phyloP scores from a whole-genome alignment of 2,888 invertebrate genomes.

The Drosophila hamatofila region DNA sequence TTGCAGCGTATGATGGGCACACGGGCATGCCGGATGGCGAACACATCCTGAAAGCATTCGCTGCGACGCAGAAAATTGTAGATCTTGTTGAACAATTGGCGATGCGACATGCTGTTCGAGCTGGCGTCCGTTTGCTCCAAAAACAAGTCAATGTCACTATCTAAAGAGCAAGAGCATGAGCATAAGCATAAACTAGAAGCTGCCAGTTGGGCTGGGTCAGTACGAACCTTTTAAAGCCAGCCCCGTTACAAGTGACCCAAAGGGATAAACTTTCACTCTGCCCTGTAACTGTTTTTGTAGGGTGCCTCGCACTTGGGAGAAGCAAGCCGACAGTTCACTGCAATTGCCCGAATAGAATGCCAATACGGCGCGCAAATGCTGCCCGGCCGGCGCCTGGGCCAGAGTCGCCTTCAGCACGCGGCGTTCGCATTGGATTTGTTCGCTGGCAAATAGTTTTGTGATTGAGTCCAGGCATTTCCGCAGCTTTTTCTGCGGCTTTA shows the following conservation, averaged over 20 bases:
- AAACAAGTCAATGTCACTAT: slow-evolving; percentile 91
- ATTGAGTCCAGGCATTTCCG: slow-evolving; percentile 63
- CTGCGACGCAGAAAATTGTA: slow-evolving; percentile 85
- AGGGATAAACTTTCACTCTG: slow-evolving; percentile 86
- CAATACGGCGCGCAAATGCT: slow-evolving; percentile 64
- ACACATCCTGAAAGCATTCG: slow-evolving; percentile 86
- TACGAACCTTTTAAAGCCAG: slow-evolving; percentile 87
- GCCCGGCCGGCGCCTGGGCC: slow-evolving; percentile 39
- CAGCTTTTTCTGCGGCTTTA: slow-evolving; percentile 51
- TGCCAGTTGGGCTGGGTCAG: neutral
- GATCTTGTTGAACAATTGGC: slow-evolving; percentile 82
- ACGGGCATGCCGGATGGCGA: slow-evolving; percentile 89
- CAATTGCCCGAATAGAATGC: slow-evolving; percentile 60
- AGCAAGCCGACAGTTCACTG: slow-evolving; percentile 60
- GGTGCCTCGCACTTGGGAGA: slow-evolving; percentile 59
- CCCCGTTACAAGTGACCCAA: slow-evolving; percentile 91
- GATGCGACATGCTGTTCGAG: slow-evolving; percentile 29
- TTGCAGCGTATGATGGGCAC: slow-evolving; percentile 92
- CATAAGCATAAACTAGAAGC: neutral
- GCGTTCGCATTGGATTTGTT: slow-evolving; percentile 61
- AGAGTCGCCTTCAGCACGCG: slow-evolving; percentile 48
- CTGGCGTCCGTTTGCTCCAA: slow-evolving; percentile 76
- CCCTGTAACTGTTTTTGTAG: slow-evolving; percentile 74
- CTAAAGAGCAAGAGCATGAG: slow-evolving; percentile 53
- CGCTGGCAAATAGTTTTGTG: slow-evolving; percentile 46